Conservation (phyloP, 2,113 vertebrate species). For the Symphodus melops region DNA sequence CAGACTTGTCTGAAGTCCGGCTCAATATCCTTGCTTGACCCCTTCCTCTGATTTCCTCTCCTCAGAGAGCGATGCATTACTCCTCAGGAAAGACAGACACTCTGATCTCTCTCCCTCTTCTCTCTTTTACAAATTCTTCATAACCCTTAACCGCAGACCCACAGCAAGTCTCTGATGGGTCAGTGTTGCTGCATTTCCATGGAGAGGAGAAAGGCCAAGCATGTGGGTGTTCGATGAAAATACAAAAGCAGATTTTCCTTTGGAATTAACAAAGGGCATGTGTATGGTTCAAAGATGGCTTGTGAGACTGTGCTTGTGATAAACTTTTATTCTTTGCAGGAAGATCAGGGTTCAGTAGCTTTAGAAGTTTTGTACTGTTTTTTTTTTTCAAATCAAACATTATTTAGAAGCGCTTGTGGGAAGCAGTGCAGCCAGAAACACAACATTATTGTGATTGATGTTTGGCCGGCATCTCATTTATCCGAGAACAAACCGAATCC, state of each 20-base stretch:
- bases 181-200: slow-evolving; percentile 43
- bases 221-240: slow-evolving; percentile 66
- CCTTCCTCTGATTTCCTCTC: slow-evolving; percentile 65
- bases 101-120: slow-evolving; percentile 54
- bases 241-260: slow-evolving; percentile 46
- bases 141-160: slow-evolving; percentile 56
- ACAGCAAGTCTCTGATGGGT: slow-evolving; percentile 55
- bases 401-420: slow-evolving; percentile 8
- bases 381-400: slow-evolving; percentile 33
- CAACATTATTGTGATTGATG: slow-evolving; percentile 51
- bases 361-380: slow-evolving; percentile 20
- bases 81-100: slow-evolving; percentile 53
- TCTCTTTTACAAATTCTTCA: slow-evolving; percentile 44
- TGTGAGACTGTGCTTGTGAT: slow-evolving; percentile 62
- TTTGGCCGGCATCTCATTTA: slow-evolving; percentile 36
- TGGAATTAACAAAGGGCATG: slow-evolving; percentile 52
- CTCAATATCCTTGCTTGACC: slow-evolving; percentile 77
- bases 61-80: slow-evolving; percentile 65
- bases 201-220: slow-evolving; percentile 56
- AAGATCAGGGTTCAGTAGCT: slow-evolving; percentile 41
- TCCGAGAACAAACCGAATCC: slow-evolving; percentile 63
- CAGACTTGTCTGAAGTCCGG: slow-evolving; percentile 72
- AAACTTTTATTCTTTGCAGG: slow-evolving; percentile 41
- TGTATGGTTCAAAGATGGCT: slow-evolving; percentile 43
- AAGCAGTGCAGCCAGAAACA: slow-evolving; percentile 14